Conservation (phyloP, 2,888 invertebrate species). For the Trissolcus japonicus region DNA sequence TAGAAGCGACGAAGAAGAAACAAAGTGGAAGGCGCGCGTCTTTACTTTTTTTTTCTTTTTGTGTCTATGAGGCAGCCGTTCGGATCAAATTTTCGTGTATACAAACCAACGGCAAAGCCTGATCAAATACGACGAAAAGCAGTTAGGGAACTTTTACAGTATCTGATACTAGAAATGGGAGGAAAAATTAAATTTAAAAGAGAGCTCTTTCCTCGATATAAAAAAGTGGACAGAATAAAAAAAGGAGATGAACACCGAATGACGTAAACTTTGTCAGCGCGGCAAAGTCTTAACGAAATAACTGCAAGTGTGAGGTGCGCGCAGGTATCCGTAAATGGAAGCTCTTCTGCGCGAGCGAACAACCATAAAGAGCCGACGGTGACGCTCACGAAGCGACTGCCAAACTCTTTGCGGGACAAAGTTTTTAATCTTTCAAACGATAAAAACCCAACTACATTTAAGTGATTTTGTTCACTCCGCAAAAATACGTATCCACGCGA, state of each 20-base stretch:
- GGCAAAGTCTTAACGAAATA: conserved; percentile 49
- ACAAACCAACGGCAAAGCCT: conserved; percentile 44
- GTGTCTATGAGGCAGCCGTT: conserved; percentile 33
- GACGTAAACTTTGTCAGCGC: conserved; percentile 2
- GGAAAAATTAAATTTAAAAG: conserved; percentile 48
- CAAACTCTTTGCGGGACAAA: conserved; percentile 48
- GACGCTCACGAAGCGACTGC: conserved; percentile 39
- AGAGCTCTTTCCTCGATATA: conserved; percentile 29
- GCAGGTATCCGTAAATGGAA: conserved; percentile 69
- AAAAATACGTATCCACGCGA: conserved; percentile 23
- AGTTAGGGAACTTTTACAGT: conserved; percentile 50
- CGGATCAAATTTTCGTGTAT: conserved; percentile 49
- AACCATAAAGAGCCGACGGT: conserved; percentile 62
- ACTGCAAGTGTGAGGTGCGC: conserved; percentile 38
- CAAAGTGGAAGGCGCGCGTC: conserved; percentile 5
- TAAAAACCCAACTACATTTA: conserved; percentile 40
- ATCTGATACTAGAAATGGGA: conserved; percentile 44
- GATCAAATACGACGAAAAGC: conserved; percentile 52
- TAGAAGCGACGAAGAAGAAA: conserved; percentile 6
- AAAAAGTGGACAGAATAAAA: conserved; percentile 20
- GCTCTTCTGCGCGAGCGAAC: conserved; percentile 64
- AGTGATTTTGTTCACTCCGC: conserved; percentile 21
- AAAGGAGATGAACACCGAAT: conserved; percentile 16
- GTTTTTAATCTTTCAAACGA: conserved; percentile 59
- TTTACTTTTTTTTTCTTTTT: conserved; percentile 10